Percentiles rank a stretch among this genome's conserved stretches.
These are phyloP conservation scores for Chymomyza fuscimana DNA, from an alignment of 2,888 invertebrate species.

Conservation along the genomic window DNA sequence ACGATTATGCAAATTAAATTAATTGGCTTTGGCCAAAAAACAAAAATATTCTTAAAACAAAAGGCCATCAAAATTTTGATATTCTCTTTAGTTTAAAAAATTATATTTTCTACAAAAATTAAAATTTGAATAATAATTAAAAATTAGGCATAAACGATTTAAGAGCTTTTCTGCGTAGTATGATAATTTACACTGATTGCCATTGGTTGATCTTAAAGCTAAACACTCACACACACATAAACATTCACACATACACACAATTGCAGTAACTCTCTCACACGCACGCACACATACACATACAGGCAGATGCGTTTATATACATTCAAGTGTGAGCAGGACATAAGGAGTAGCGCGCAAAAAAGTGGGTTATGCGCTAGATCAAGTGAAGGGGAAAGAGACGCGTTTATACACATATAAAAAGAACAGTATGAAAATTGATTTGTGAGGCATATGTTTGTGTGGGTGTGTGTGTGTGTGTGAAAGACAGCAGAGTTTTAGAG, in stretches of 20 bases:
- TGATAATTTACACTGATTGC: conserved; percentile 3
- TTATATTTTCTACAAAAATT: not conserved
- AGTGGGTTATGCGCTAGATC: not conserved
- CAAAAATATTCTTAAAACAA: too few relatives aligned
- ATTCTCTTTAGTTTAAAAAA: not conserved
- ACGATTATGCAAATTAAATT: too few relatives aligned
- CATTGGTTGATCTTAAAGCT: not conserved
- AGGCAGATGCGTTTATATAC: conserved; percentile 2
- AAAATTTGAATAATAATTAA: not conserved
- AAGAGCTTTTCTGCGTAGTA: not conserved
- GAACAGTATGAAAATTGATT: too few relatives aligned
- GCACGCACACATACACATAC: not conserved
- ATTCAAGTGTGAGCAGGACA: not conserved
- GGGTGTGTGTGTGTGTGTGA: conserved; percentile 11
- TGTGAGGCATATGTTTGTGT: conserved; percentile 1
- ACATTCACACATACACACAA: not conserved
- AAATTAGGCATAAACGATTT: not conserved
- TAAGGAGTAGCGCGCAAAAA: not conserved
- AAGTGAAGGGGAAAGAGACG: too few relatives aligned
- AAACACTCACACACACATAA: not conserved
- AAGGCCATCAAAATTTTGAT: too few relatives aligned
- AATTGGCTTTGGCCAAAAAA: too few relatives aligned
- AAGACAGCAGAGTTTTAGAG: not conserved
- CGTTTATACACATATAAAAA: too few relatives aligned
- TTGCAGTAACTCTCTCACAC: not conserved